Base-by-base conservation (phyloP, 2,797 vertebrate genomes). In the Pangasius krempfi region DNA sequence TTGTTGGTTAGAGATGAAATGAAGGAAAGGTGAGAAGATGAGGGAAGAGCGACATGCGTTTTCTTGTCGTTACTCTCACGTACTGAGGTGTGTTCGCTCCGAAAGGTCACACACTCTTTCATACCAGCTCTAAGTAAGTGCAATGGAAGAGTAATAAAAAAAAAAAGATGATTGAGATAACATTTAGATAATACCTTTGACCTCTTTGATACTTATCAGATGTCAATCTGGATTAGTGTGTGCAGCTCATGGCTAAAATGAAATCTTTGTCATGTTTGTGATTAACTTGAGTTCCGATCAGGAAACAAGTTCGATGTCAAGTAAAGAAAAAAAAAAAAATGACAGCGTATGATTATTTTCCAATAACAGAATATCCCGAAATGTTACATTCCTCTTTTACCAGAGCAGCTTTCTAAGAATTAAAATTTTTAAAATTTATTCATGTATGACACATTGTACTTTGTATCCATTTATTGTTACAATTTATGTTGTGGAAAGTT, bases 181-280 rank as follows among this genome's bases (percentile, higher is more conserved):
- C 72, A 79, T 87, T 80, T 66, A n/a, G 44, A 84, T 84, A 84
- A 91, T 22, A 72, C 88, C 75, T 58, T 82, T 89, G 52, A 44
- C 60, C 40, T 16, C 68, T 76, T 60, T 87, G 20, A 33, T 56
- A 13, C 50, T 85, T 58, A 62, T 85, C 64, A 62, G 52, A 8
- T 68, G 72, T 70, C 86, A 37, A 13, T 62, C 78, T 52, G 56
- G 60, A 81, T 85, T 75, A 66, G 25, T 64, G 30, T 60, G 56
- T 37, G 13, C 30, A 58, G 27, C 50, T 73, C 50, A 2, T 5
- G 76, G 50, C 14, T 18, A 18, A 78, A 30, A 30, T 20, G 2
- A 30, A 56, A 54, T 25, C 25, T 73, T 44, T 44, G 20, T 14
- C 37, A 40, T 37, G 66, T 52, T n/a, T 54, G 27, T 30, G 75